A percentile compares a stretch with the other conserved stretches of the same genome.
Conservation (phyloP, 1,140 invertebrate genomes). For the Drosophila malerkotliana region DNA sequence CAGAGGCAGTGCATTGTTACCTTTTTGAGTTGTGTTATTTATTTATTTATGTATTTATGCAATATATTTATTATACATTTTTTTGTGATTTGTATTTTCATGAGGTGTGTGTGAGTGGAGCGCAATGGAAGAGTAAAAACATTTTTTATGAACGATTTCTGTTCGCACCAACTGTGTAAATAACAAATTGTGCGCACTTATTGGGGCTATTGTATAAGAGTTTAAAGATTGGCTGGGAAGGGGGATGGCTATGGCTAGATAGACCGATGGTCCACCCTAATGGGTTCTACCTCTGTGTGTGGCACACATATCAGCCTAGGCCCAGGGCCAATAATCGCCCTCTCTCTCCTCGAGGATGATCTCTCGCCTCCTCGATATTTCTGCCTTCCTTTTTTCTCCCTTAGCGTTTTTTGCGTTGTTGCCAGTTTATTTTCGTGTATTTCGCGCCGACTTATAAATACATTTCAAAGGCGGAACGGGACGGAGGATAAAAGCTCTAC, state of each 20-base stretch:
- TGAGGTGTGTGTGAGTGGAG: slow-evolving; percentile 18
- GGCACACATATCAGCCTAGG: slow-evolving; percentile 23
- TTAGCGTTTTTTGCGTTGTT: slow-evolving; percentile 47
- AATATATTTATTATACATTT: slow-evolving; percentile 67
- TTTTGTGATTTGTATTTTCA: slow-evolving; percentile 38
- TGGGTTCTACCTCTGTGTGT: slow-evolving; percentile 20
- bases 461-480: slow-evolving; percentile 30
- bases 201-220: slow-evolving; percentile 35
- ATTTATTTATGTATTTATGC: slow-evolving; percentile 68
- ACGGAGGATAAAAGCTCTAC: slow-evolving; percentile 32
- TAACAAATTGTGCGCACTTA: slow-evolving; percentile 25
- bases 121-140: slow-evolving; percentile 27
- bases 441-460: slow-evolving; percentile 66
- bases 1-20: slow-evolving; percentile 60
- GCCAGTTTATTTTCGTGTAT: slow-evolving; percentile 49
- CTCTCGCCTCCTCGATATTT: slow-evolving; percentile 1
- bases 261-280: slow-evolving; percentile 26
- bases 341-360: slow-evolving; percentile 3
- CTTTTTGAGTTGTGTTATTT: slow-evolving; percentile 43
- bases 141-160: slow-evolving; percentile 46
- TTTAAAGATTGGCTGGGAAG: not conserved
- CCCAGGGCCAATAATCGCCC: slow-evolving; percentile 20
- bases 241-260: not conserved
- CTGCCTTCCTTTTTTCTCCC: slow-evolving; percentile 43
- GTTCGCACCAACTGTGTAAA: slow-evolving; percentile 74